Percentiles rank a stretch among this genome's conserved stretches.
phyloP scores from a whole-genome alignment of 2,888 invertebrate species.

The Linyphia triangularis region DNA sequence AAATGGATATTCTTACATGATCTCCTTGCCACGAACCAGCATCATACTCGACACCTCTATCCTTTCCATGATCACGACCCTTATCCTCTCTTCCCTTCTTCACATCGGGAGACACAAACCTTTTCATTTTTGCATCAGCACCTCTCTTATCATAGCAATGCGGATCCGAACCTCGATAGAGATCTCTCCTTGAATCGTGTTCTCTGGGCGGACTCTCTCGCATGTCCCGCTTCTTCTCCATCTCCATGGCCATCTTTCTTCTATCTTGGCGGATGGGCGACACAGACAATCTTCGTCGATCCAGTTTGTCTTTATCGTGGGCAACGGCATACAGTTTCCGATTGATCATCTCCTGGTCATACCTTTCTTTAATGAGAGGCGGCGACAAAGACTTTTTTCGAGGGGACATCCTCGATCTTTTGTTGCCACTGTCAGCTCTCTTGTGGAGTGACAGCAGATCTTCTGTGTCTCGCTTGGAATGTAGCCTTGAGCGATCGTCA shows the following conservation, averaged over 20 bases:
- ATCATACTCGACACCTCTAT: constrained; percentile 59
- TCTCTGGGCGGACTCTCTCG: constrained; percentile 52
- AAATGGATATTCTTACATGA: constrained; percentile 56
- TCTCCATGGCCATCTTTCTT: constrained; percentile 25
- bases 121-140: constrained; percentile 42
- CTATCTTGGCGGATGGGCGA: constrained; percentile 56
- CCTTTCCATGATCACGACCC: constrained; percentile 56
- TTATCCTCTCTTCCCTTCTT: constrained; percentile 67
- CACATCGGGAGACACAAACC: constrained; percentile 54
- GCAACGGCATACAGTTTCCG: constrained; percentile 51
- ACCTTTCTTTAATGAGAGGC: constrained; percentile 47
- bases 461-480: constrained; percentile 33
- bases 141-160: constrained; percentile 59
- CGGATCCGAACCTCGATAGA: constrained; percentile 32
- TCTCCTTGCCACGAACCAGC: constrained; percentile 56
- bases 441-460: constrained; percentile 40
- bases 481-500: constrained; percentile 36
- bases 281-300: constrained; percentile 31
- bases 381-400: constrained; percentile 60
- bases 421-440: constrained; percentile 40
- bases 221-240: constrained; percentile 61
- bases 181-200: constrained; percentile 50
- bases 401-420: constrained; percentile 43
- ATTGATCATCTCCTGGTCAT: background rate
- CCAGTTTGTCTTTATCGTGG: constrained; percentile 51